These are phyloP conservation scores for Ophonus ardosiacus DNA, from an alignment of 2,888 invertebrate genomes.

Conservation along the genomic window DNA sequence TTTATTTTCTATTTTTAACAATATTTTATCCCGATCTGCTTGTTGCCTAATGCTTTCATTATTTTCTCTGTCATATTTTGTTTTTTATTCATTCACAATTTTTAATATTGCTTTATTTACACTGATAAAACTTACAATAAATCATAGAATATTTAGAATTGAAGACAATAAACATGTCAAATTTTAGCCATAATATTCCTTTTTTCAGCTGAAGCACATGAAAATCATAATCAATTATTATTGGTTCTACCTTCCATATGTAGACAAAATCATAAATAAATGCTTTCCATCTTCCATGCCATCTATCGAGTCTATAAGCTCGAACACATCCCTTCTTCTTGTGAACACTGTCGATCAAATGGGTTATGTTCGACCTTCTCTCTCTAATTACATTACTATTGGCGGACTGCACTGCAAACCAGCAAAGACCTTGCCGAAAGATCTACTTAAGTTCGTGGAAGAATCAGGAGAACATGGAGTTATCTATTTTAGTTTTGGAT, in stretches of 20 bases:
- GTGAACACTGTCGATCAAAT: slow-evolving; percentile 17
- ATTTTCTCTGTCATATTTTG: too few relatives aligned
- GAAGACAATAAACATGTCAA: too few relatives aligned
- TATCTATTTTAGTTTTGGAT: slow-evolving; percentile 50
- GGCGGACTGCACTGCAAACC: slow-evolving; percentile 45
- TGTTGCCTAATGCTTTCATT: too few relatives aligned
- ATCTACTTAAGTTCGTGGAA: slow-evolving; percentile 33
- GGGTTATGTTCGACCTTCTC: slow-evolving; percentile 11
- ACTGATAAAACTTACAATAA: too few relatives aligned
- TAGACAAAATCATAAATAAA: slow-evolving; percentile 39
- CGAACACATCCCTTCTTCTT: slow-evolving; percentile 40
- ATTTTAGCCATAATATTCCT: too few relatives aligned
- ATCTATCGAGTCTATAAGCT: not conserved
- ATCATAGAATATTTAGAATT: too few relatives aligned
- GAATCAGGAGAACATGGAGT: slow-evolving; percentile 38
- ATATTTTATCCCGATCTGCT: too few relatives aligned
- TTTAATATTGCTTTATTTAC: too few relatives aligned
- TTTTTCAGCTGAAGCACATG: slow-evolving; percentile 31
- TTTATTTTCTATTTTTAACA: too few relatives aligned
- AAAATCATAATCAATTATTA: not conserved
- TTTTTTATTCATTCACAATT: too few relatives aligned
- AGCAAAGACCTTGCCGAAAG: slow-evolving; percentile 12
- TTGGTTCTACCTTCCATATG: not conserved
- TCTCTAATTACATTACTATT: slow-evolving; percentile 33
- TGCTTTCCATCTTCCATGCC: slow-evolving; percentile 10